Evolutionary conservation across 2,888 invertebrate genomes (phyloP), one percentile per base, ranked within the genome.

Genomic region (Eilema caniola): DNA sequence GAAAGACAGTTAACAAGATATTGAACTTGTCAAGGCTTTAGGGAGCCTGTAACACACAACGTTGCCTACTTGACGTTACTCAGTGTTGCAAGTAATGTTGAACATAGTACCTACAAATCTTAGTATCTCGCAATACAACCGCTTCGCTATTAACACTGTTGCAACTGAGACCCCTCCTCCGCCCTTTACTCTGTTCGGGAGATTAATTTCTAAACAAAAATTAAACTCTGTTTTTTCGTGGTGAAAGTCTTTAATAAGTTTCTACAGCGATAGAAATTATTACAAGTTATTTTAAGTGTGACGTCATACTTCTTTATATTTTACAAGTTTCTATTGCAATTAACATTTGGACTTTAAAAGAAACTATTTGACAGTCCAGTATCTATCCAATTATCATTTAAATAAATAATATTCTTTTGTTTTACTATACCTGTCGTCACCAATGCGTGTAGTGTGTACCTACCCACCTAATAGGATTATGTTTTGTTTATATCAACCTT

Each of bases 151-250:
- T 85, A 84, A 75, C 61, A 69, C 77, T 90, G 86, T 89, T 83
- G 91, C 85, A 90, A 90, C 78, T 82, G 77, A 77, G 83, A 86
- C 72, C 75, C 75, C 75, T 71, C 75, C 65, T 71, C 69, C 63
- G 74, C 78, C 67, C 68, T 69, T 4, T 57, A 37, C 67, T 69
- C 61, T 66, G 24, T 66, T 71, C 69, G 53, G 68, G 77, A 73
- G 80, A 73, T 68, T 65, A 62, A 59, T 69, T 78, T 76, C 62
- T 61, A n/a, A 24, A 28, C 24, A 25, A 20, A 28, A 57, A 28
- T 3, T 28, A n/a, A 24, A 28, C 23, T 25, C 16, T 28, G 28
- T 1, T 41, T 24, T 11, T 53, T 53, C 53, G n/a, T n/a, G 0
- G 10, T n/a, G 20, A 53, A 53, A n/a, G 8, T n/a, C 20, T 47